Base-by-base conservation (phyloP, 2,113 vertebrate species). In the Cephalopholis sonnerati region DNA sequence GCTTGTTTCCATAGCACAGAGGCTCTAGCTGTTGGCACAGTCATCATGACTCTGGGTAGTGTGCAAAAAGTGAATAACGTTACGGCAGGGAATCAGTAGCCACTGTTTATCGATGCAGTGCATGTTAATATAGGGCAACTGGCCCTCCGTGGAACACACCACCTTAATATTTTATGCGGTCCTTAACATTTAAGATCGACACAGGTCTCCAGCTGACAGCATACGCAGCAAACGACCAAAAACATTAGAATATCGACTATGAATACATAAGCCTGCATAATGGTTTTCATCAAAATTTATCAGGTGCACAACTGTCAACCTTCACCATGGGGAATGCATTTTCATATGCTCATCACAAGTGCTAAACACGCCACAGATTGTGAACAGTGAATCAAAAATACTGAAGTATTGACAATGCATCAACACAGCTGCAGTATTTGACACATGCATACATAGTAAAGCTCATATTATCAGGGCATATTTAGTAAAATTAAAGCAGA, bases 11-110 rank as follows among this genome's bases (percentile, higher is more conserved):
- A 88, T 81, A 90, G 85, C 83, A 91, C 87, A 89, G 46, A 74
- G 64, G 57, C 57, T 85, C 78, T 84, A 82, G 88, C 90, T 72
- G 64, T 66, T 90, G 87, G 89, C 90, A 89, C 77, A 89, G 89
- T 93, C 92, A 91, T 87, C 77, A 90, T 90, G 89, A 92, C 90
- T 91, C 79, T 82, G 90, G 91, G 89, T 90, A 91, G 93, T 92
- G 93, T 93, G 91, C 89, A 93, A 92, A 93, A 93, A 93, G 87
- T 92, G 93, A 93, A 89, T 77, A 90, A 89, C 77, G 87, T 71
- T 87, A 88, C 76, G 87, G 61, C 83, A 80, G 70, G 20, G 76
- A 88, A 48, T 25, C 80, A 82, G 87, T 71, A 75, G 84, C 74
- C 74, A 75, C 66, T 79, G 80, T 79, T 84, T 63, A 77, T 82